Conservation (phyloP, 2,888 invertebrate species). For the Orgyia antiqua region DNA sequence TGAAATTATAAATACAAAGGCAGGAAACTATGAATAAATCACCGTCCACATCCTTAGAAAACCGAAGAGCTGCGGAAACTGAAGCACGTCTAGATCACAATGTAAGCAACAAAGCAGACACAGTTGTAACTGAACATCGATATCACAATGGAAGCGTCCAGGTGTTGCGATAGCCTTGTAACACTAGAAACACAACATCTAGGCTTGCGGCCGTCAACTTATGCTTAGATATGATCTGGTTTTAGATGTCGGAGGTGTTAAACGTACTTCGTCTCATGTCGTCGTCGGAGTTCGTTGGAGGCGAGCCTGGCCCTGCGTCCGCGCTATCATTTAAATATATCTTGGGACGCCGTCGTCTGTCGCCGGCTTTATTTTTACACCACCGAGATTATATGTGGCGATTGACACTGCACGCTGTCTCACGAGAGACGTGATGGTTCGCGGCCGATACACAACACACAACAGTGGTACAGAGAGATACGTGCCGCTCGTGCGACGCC, state of each 20-base stretch:
- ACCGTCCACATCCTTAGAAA: constrained; percentile 44
- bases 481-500: constrained; percentile 42
- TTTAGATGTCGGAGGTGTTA: constrained; percentile 42
- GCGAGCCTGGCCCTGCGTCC: constrained; percentile 56
- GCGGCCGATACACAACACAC: constrained; percentile 24
- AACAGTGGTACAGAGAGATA: constrained; percentile 19
- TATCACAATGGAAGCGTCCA: constrained; percentile 17
- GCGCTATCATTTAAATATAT: constrained; percentile 77
- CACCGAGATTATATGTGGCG: constrained; percentile 49
- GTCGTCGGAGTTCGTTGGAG: constrained; percentile 54
- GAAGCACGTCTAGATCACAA: constrained; percentile 24
- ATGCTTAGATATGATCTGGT: constrained; percentile 41
- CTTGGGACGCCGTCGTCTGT: constrained; percentile 67
- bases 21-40: constrained; percentile 50
- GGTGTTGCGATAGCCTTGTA: constrained; percentile 16
- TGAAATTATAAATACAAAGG: constrained; percentile 38
- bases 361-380: constrained; percentile 76
- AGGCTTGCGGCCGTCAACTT: constrained; percentile 29
- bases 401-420: constrained; percentile 56
- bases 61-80: constrained; percentile 39
- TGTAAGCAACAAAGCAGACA: constrained; percentile 17
- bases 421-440: constrained; percentile 41
- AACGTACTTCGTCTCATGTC: constrained; percentile 74
- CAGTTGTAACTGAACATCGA: constrained; percentile 13
- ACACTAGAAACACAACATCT: constrained; percentile 31